Percentiles rank a stretch among this genome's conserved stretches.
These are phyloP conservation scores for Caretta caretta DNA, from an alignment of 2,113 vertebrate genomes.

Conservation along the genomic window DNA sequence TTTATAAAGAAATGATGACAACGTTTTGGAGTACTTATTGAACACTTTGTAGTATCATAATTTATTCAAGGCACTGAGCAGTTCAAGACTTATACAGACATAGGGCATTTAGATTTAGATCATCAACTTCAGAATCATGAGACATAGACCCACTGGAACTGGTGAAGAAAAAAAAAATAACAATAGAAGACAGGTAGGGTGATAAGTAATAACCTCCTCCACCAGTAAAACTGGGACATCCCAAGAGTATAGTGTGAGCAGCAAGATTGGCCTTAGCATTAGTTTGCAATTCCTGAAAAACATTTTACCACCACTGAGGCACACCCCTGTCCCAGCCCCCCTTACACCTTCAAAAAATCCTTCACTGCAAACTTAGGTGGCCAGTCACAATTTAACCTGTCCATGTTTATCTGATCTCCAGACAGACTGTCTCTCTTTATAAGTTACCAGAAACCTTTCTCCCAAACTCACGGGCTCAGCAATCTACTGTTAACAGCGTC, in stretches of 20 bases:
- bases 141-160: neutral
- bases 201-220: neutral
- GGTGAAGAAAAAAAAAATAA: neutral
- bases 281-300: neutral
- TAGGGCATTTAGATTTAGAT: neutral
- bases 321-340: neutral
- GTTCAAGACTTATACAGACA: neutral
- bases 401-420: neutral
- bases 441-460: neutral
- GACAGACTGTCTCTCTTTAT: neutral
- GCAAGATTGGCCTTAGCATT: neutral
- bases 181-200: neutral
- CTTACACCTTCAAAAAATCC: neutral
- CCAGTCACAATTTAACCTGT: neutral
- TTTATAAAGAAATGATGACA: conserved; percentile 43
- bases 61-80: neutral
- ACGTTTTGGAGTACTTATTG: conserved; percentile 1
- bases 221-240: neutral
- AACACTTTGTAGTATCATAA: neutral
- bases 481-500: neutral
- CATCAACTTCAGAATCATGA: neutral
- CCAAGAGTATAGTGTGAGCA: neutral
- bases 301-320: neutral
- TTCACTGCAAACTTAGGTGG: neutral
- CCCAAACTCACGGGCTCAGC: neutral